Percentiles rank a stretch among this genome's conserved stretches.
Conservation (phyloP, 2,888 invertebrate genomes). For the Drosophila mulleri region DNA sequence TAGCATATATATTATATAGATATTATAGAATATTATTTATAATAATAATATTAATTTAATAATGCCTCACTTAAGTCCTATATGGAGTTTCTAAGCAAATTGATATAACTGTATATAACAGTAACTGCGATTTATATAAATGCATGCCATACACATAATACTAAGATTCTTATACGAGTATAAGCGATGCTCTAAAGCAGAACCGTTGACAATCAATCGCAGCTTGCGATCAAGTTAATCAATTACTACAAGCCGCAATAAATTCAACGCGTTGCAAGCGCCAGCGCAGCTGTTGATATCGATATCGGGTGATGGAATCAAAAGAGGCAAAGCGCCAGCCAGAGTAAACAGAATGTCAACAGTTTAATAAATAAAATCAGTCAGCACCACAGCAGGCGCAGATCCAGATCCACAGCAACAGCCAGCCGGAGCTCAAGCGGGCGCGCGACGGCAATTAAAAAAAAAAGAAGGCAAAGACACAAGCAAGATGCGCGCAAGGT, state of each 20-base stretch:
- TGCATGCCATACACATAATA: not conserved
- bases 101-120: not conserved
- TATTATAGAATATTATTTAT: too few species aligned
- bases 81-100: not conserved
- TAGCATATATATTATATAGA: too few species aligned
- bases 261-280: conserved; percentile 65
- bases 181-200: conserved; percentile 11
- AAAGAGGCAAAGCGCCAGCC: conserved; percentile 45
- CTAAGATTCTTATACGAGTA: not conserved
- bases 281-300: conserved; percentile 56
- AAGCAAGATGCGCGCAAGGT: conserved; percentile 39
- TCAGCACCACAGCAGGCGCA: conserved; percentile 50
- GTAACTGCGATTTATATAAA: not conserved
- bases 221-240: conserved; percentile 52
- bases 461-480: conserved; percentile 12
- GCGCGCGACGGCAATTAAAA: conserved; percentile 70
- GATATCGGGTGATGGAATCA: conserved; percentile 59
- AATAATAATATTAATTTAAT: too few species aligned
- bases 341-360: conserved; percentile 74
- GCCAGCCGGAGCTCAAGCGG: conserved; percentile 5
- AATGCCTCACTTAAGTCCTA: not conserved
- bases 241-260: conserved; percentile 64
- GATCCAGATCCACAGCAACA: conserved; percentile 35
- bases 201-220: conserved; percentile 47
- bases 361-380: conserved; percentile 82